Evolutionary conservation across 2,888 invertebrate species (phyloP).

Genomic region (Magallana nippona): DNA sequence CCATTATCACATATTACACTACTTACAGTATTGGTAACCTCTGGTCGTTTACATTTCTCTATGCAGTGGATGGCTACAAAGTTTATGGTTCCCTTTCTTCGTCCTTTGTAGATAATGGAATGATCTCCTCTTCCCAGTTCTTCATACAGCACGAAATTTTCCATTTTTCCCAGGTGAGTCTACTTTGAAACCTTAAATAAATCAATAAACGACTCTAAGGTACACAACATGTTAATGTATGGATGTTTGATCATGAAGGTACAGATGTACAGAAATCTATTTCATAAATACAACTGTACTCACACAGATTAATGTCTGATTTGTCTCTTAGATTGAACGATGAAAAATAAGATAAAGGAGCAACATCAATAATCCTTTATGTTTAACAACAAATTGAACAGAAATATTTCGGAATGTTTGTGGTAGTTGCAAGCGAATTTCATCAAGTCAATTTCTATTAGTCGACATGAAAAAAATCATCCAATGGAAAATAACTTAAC

Average conservation of each 20-base stretch:
- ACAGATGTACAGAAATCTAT: too few relatives aligned
- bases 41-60: constrained; percentile 78
- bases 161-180: constrained; percentile 69
- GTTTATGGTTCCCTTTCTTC: constrained; percentile 79
- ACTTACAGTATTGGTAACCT: constrained; percentile 79
- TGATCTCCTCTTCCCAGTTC: constrained; percentile 78
- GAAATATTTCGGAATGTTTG: constrained; percentile 36
- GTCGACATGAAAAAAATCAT: neutral
- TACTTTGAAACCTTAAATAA: neutral
- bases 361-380: neutral
- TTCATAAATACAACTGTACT: too few relatives aligned
- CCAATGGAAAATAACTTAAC: neutral
- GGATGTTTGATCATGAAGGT: too few relatives aligned
- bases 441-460: neutral
- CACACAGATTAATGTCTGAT: too few relatives aligned
- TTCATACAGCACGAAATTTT: constrained; percentile 81
- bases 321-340: too few relatives aligned
- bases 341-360: too few relatives aligned
- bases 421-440: neutral
- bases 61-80: constrained; percentile 80
- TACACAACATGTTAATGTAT: neutral
- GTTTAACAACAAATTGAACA: neutral
- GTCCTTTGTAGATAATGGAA: constrained; percentile 79
- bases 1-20: too few relatives aligned
- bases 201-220: neutral